These are phyloP conservation scores for Xerus rutilus DNA, from an alignment of 2,797 vertebrate genomes.

Conservation along the genomic window DNA sequence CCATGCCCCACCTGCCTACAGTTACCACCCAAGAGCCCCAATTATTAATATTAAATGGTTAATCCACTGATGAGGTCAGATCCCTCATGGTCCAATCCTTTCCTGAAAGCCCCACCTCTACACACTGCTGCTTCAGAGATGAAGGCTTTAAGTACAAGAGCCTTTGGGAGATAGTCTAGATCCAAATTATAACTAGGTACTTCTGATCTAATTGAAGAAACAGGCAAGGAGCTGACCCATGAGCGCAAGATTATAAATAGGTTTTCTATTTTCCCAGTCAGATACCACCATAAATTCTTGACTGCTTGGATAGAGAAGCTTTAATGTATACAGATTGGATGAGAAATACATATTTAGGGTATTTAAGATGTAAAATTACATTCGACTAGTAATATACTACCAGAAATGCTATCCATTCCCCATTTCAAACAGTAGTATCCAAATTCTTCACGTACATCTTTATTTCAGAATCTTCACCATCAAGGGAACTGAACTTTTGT, in stretches of 20 bases:
- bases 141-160: rapidly evolving
- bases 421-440: background rate
- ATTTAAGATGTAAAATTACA: conserved; percentile 27
- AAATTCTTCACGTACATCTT: background rate
- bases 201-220: background rate
- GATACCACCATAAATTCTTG: background rate
- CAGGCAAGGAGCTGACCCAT: background rate
- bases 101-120: background rate
- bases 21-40: background rate
- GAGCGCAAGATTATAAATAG: background rate
- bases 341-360: background rate
- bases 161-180: background rate
- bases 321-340: background rate
- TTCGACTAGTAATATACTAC: background rate
- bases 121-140: background rate
- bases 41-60: background rate
- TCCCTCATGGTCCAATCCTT: background rate
- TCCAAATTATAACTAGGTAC: background rate
- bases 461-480: background rate
- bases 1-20: background rate
- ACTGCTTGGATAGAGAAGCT: background rate
- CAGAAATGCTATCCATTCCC: background rate
- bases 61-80: background rate
- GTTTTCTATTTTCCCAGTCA: conserved; percentile 10
- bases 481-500: background rate